These are phyloP conservation scores for Chionoecetes opilio DNA, from an alignment of 1,140 invertebrate species.

Conservation along the genomic window DNA sequence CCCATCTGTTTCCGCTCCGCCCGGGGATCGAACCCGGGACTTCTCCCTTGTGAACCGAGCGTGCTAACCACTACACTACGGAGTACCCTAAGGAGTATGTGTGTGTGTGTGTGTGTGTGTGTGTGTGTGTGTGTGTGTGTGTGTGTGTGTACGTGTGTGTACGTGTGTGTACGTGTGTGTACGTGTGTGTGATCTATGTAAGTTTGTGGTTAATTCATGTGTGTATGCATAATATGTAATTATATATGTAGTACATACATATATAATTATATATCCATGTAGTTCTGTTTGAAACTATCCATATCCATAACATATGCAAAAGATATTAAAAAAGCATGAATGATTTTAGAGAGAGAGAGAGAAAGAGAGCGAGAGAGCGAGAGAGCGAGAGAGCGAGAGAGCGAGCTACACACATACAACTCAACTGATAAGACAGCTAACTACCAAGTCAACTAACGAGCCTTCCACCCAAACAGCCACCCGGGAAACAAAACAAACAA, in stretches of 20 bases:
- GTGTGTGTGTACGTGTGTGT: slow-evolving; percentile 17
- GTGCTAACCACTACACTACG: no score
- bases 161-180: not conserved
- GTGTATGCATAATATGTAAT: no score
- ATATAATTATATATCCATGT: no score
- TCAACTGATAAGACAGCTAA: not conserved
- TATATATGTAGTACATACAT: no score
- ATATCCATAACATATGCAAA: no score
- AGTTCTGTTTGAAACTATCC: no score
- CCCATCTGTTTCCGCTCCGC: no score
- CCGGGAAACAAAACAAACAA: not conserved
- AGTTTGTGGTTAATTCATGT: no score
- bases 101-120: not conserved
- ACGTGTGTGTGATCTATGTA: not conserved
- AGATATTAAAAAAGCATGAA: no score
- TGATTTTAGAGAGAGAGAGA: slow-evolving; percentile 11
- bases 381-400: slow-evolving; percentile 39
- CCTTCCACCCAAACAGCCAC: not conserved
- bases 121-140: slow-evolving; percentile 27
- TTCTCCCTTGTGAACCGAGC: no score
- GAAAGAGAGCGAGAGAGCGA: slow-evolving; percentile 39
- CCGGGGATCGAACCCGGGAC: no score
- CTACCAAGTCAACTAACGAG: not conserved
- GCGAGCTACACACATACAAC: not conserved
- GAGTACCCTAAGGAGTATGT: no score